These are phyloP conservation scores for Erethizon dorsatum DNA, from an alignment of 2,797 vertebrate genomes.

Conservation along the genomic window DNA sequence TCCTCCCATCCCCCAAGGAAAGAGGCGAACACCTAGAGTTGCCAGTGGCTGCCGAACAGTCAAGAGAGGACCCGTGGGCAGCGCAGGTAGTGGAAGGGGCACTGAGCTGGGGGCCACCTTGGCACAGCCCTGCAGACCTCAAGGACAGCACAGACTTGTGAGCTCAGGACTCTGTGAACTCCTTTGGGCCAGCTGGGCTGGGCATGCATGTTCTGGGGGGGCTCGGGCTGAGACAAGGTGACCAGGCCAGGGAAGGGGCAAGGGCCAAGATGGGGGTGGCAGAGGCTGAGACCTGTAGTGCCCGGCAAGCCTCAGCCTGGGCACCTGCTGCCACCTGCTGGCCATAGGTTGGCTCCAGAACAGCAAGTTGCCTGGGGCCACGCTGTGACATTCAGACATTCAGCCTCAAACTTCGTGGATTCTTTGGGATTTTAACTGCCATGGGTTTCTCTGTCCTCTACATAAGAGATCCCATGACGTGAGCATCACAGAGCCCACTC, in stretches of 20 bases:
- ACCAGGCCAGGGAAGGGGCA: neutral
- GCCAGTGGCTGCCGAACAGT: neutral
- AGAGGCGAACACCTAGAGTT: neutral
- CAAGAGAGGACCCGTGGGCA: neutral
- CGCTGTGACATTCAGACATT: neutral
- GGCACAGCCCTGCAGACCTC: neutral
- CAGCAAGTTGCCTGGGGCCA: neutral
- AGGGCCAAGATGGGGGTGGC: neutral
- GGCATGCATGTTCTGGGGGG: neutral
- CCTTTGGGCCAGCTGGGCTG: neutral
- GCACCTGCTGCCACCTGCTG: constrained; percentile 82
- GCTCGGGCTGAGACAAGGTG: neutral
- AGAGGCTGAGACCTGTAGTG: neutral
- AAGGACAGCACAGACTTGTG: neutral
- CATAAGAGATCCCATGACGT: neutral
- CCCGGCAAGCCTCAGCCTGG: neutral
- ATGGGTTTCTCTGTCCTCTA: neutral
- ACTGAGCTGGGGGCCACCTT: neutral
- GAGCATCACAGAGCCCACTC: neutral
- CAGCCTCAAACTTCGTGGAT: neutral
- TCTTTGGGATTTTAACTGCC: neutral
- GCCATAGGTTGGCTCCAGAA: neutral
- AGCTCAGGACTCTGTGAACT: neutral
- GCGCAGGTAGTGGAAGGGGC: neutral
- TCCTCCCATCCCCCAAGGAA: neutral